Evolutionary conservation across 37 sponge, comb jelly and placozoan genomes (phyloP), one percentile per base, ranked within the genome.

Genomic region (Haliclona indistincta): DNA sequence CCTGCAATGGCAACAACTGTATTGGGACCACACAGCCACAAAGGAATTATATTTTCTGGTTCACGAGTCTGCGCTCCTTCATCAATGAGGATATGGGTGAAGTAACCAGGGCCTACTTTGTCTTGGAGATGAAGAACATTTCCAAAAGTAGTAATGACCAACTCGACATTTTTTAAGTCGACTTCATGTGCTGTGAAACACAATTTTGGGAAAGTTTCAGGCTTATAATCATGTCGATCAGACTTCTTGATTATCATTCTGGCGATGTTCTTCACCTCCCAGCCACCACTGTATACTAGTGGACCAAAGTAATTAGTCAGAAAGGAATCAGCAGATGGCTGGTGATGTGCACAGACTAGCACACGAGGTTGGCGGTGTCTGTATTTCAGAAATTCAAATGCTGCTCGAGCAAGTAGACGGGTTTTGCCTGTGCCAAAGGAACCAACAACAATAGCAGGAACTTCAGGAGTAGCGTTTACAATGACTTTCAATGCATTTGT

Each of bases 361-460:
- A 90, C 76, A 1, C 52, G 36, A 33, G 25, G 63, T 15, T 29
- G 61, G 17, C 35, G 37, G 20, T 36, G n/a, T n/a, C n/a, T 15
- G 30, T 74, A 22, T 54, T 30, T 39, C 3, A 90, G 53, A 1
- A 90, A 40, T 15, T 84, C 54, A 39, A 77, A 77, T 45, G 86
- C 78, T 52, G 91, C 91, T 28, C 75, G 30, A 33, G 91, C 86
- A 43, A 90, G 67, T 4, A 90, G 3, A 1, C 81, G 64, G 10
- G 84, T 83, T 43, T 83, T 82, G 63, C 90, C 86, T 25, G 91
- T 90, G 19, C 91, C 91, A 90, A 90, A 90, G n/a, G 91, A 77
- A 33, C 91, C 91, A 61, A 77, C 61, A 6, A 84, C 32, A 3
- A 90, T 44, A 19, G 81, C 25, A 25, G 84, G 69, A 35, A 34